Base-by-base conservation (phyloP, 2,888 invertebrate species). In the Drosophila emarginata region DNA sequence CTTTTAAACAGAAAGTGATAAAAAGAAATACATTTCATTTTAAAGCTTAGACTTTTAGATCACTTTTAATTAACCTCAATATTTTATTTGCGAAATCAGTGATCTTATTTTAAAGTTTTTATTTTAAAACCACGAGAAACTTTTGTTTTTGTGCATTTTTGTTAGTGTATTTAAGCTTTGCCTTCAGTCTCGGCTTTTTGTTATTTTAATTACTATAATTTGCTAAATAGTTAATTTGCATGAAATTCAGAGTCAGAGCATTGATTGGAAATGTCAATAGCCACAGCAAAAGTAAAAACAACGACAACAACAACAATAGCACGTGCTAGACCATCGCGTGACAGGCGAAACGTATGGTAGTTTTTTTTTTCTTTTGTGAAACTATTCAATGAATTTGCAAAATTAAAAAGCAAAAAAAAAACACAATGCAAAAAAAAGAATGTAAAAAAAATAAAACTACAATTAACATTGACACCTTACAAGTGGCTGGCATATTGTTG, bases 221-320 rank as follows among this genome's bases (percentile, higher is more conserved):
- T 68, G 67, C 79, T 74, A 83, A 88, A 72, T 83, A 83, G 72
- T 80, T 74, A 80, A 78, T 88, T 84, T 79, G 67, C 87, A 67
- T 72, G 73, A 66, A 74, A 76, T 67, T 72, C 57, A n/a, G 52
- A 52, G 45, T 45, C 45, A 45, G 37, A 45, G 18, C 39, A 63
- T 58, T 58, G 52, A 64, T 40, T 36, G 61, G 39, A 51, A 61
- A 65, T 57, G 36, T 51, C 53, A 61, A 26, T 53, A 67, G 45
- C 67, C n/a, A 52, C 37, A 63, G 60, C 36, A 64, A 53, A 2
- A 23, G 54, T 15, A 53, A 52, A 5, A 59, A 12, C 57, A 45
- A 18, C 53, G 61, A 65, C 40, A 58, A 59, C 58, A 67, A 53
- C 50, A 58, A 39, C 4, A 60, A 52, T 52, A 59, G 54, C 67